phyloP scores from a whole-genome alignment of 1,140 invertebrate species.

The Solenopsis invicta region DNA sequence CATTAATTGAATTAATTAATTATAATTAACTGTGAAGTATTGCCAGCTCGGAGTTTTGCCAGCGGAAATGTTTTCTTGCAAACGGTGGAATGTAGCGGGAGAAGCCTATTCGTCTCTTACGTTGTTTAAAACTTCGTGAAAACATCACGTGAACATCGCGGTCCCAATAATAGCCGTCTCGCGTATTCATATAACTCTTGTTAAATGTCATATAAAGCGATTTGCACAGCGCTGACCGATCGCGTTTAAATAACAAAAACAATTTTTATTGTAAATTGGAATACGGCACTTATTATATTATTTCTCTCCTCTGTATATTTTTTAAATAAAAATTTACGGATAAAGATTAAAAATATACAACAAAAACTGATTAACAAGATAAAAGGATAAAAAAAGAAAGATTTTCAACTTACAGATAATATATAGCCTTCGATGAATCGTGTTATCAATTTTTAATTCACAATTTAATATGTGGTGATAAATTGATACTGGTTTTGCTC shows the following conservation, averaged over 20 bases:
- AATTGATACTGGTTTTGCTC: no score
- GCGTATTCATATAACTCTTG: conserved; percentile 11
- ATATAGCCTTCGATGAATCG: no score
- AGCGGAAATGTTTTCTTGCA: conserved; percentile 14
- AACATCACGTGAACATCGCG: conserved; percentile 39
- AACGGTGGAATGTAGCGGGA: conserved; percentile 7
- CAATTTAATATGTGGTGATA: no score
- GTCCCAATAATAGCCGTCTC: conserved; percentile 42
- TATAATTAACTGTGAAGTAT: background rate
- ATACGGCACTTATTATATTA: conserved; percentile 6
- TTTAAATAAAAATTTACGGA: background rate
- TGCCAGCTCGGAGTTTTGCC: conserved; percentile 2
- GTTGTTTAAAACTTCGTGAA: conserved; percentile 27
- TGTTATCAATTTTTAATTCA: no score
- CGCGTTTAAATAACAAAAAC: conserved; percentile 27
- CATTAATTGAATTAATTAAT: background rate
- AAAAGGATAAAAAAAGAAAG: no score
- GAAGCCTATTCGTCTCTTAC: background rate
- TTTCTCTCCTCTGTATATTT: background rate
- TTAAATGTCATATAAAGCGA: conserved; percentile 39
- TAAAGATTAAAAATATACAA: background rate
- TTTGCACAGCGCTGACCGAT: background rate
- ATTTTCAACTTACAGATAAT: no score
- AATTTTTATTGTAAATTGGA: background rate
- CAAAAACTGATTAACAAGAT: no score